These are phyloP conservation scores for Brachirus orientalis DNA, from an alignment of 2,113 vertebrate species.

Conservation along the genomic window DNA sequence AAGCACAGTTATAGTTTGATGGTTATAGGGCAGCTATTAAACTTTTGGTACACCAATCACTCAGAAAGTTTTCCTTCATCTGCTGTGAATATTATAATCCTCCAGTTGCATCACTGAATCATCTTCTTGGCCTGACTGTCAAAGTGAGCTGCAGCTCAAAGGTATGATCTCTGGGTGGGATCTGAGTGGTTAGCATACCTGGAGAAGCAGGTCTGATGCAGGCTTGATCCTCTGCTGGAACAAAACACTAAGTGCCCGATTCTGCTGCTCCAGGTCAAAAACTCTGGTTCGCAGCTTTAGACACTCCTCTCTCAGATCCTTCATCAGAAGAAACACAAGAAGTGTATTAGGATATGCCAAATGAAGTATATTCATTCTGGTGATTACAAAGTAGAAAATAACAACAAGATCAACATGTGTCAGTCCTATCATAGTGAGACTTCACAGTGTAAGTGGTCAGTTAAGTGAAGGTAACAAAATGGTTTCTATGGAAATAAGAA, in stretches of 20 bases:
- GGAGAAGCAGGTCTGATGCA: constrained; percentile 89
- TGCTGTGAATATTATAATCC: neutral
- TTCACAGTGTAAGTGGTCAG: no score
- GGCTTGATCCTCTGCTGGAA: constrained; percentile 92
- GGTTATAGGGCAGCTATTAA: neutral
- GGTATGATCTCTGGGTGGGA: no score
- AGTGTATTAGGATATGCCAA: no score
- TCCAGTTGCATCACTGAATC: no score
- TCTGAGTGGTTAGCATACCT: constrained; percentile 77
- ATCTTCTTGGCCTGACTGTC: no score
- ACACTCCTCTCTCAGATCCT: constrained; percentile 94
- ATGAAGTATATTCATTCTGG: no score
- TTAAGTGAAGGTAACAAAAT: no score
- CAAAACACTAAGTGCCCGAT: constrained; percentile 85
- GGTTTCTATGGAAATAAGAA: constrained; percentile 16
- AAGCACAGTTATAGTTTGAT: neutral
- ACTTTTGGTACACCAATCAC: neutral
- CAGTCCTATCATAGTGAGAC: no score
- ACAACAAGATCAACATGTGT: no score
- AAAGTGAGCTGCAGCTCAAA: no score
- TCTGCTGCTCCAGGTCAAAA: constrained; percentile 94
- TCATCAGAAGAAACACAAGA: constrained; percentile 6
- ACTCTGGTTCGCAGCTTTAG: constrained; percentile 92
- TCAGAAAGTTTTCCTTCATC: neutral
- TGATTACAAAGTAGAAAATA: neutral